Conservation (phyloP, 2,888 invertebrate species). For the Notodromas monacha region DNA sequence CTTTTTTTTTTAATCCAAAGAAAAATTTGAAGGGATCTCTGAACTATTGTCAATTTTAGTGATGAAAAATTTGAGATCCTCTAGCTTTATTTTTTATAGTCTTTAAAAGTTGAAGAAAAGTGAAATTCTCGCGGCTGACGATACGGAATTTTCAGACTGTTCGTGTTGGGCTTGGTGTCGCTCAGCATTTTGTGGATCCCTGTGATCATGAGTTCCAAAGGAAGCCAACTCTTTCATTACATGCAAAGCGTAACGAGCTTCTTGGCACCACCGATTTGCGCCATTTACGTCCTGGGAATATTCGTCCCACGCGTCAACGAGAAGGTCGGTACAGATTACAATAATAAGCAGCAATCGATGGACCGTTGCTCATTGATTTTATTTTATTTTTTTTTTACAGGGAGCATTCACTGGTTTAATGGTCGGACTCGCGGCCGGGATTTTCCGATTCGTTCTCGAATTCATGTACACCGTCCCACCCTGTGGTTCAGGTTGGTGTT, state of each 20-base stretch:
- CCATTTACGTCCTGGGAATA: slow-evolving; percentile 20
- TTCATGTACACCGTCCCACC: slow-evolving; percentile 18
- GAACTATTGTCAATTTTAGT: too few relatives aligned
- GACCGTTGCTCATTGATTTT: too few relatives aligned
- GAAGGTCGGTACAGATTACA: too few relatives aligned
- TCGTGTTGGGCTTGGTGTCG: slow-evolving; percentile 13
- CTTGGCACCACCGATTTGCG: slow-evolving; percentile 21
- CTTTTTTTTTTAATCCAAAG: too few relatives aligned
- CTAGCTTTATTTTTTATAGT: too few relatives aligned
- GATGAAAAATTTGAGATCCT: too few relatives aligned
- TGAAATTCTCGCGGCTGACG: too few relatives aligned
- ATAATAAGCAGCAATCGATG: too few relatives aligned
- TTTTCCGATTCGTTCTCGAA: slow-evolving; percentile 20
- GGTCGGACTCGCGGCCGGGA: slow-evolving; percentile 19
- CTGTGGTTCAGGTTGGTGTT: slow-evolving; percentile 15
- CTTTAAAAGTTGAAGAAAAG: too few relatives aligned
- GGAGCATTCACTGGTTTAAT: slow-evolving; percentile 24
- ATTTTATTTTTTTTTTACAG: slow-evolving; percentile 15
- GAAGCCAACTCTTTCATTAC: slow-evolving; percentile 21
- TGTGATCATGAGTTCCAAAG: slow-evolving; percentile 18
- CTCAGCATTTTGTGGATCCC: slow-evolving; percentile 19
- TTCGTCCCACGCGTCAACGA: slow-evolving; percentile 18
- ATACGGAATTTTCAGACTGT: slow-evolving; percentile 12
- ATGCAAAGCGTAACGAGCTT: slow-evolving; percentile 22
- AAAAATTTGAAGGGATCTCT: too few relatives aligned